Base-by-base conservation (phyloP, 2,113 vertebrate species). In the Onychostruthus taczanowskii region DNA sequence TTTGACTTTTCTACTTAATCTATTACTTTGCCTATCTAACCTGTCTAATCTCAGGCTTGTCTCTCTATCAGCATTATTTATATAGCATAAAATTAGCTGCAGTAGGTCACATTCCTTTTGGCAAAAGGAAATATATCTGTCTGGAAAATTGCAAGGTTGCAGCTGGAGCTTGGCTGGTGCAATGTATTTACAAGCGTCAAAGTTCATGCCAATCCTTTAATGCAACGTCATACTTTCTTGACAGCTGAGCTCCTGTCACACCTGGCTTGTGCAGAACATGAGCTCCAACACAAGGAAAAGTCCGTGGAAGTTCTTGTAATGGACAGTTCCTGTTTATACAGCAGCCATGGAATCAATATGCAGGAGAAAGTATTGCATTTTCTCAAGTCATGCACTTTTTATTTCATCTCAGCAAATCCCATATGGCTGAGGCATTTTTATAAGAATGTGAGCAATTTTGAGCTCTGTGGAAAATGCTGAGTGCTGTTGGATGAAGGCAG, bases 381-480 rank as follows among this genome's bases (percentile, higher is more conserved):
- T 95, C 79, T 87, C 64, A 78, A 93, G 83, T 68, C 9, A 3
- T 68, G 83, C 66, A 88, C 59, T 96, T 96, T 97, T 96, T 93
- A 82, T 90, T 97, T 92, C 55, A 55, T 94, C 84, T 97, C 93
- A 89, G 91, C 87, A 94, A 96, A 94, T 84, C 93, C 62, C 77
- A 82, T 62, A 79, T 0, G 13, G 52, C 95, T 91, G 90, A 96
- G 95, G 85, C 30, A 3, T 93, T 93, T 96, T 90, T 95, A 44
- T 94, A 95, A 92, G 95, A 95, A 78, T 96, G 74, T 1, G 24
- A 96, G 86, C 84, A 95, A 89, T 95, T 94, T 46, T 82, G 91
- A 85, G 77, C 81, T 93, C 81, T 93, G 49, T 67, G 90, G 90
- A 94, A 96, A 97, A 89, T 91, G 95, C 91, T 86, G 93, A 96